These are phyloP conservation scores for Montipora capricornis DNA, from an alignment of 64 coral and sea anemone species.

Conservation along the genomic window DNA sequence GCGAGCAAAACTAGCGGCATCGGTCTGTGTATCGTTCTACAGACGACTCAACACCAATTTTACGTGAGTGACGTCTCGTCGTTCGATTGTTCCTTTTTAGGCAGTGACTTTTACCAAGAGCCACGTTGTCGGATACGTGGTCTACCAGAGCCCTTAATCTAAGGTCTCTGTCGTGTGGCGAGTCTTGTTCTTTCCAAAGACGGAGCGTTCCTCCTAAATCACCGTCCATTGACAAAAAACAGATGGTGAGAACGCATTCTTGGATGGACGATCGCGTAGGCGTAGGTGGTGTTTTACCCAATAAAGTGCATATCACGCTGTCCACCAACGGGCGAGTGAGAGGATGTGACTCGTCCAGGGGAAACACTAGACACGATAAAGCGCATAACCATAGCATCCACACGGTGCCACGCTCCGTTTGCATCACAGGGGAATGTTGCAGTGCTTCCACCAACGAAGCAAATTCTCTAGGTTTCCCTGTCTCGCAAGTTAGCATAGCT, in stretches of 20 bases:
- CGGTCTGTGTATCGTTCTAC: background rate
- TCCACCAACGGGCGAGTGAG: background rate
- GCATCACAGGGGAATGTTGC: background rate
- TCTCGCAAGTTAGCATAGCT: background rate
- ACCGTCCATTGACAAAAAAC: background rate
- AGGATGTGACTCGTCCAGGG: background rate
- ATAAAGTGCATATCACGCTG: background rate
- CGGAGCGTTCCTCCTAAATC: background rate
- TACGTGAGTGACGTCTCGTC: background rate
- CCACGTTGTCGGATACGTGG: background rate
- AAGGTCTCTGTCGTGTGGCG: background rate
- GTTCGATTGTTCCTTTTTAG: background rate
- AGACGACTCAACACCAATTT: background rate
- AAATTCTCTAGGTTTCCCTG: background rate
- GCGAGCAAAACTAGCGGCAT: slow-evolving; percentile 3
- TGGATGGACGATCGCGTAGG: background rate
- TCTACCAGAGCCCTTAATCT: background rate
- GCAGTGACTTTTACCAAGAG: background rate
- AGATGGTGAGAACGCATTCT: background rate
- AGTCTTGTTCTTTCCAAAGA: background rate
- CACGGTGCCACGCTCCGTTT: background rate
- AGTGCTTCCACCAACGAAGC: background rate
- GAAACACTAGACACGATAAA: background rate
- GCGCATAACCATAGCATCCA: background rate
- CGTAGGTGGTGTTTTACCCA: background rate